A percentile compares a stretch with the other conserved stretches of the same genome.
phyloP scores from a whole-genome alignment of 2,888 invertebrate species.

The Andrena trimmerana region DNA sequence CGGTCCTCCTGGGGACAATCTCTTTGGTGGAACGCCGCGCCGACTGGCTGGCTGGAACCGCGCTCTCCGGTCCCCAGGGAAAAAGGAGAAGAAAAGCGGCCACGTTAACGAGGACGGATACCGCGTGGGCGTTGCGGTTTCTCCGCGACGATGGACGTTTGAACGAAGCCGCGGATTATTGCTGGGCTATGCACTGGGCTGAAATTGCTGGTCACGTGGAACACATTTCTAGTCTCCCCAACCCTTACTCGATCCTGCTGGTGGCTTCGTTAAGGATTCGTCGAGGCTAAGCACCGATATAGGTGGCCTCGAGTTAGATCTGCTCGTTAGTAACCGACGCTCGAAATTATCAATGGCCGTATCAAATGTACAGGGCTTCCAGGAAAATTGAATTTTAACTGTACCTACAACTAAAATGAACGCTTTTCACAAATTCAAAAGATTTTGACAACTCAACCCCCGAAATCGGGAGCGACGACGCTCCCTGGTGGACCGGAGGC shows the following conservation, averaged over 20 bases:
- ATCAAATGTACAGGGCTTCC: too few species aligned
- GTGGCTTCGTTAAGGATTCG: too few species aligned
- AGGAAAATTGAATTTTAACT: too few species aligned
- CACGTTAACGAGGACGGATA: slow-evolving; percentile 34
- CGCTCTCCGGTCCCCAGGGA: slow-evolving; percentile 16
- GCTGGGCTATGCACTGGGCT: too few species aligned
- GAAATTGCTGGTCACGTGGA: not conserved
- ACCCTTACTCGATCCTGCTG: too few species aligned
- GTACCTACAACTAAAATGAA: too few species aligned
- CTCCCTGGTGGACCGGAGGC: not conserved
- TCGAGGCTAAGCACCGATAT: too few species aligned
- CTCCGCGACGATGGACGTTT: slow-evolving; percentile 26
- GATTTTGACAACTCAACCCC: not conserved
- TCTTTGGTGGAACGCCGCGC: slow-evolving; percentile 37
- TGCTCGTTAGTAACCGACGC: too few species aligned
- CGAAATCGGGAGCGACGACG: not conserved
- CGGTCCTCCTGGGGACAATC: slow-evolving; percentile 52
- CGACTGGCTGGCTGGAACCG: slow-evolving; percentile 5
- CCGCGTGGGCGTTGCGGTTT: slow-evolving; percentile 59
- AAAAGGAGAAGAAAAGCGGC: slow-evolving; percentile 18
- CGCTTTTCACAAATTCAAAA: too few species aligned
- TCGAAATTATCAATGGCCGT: too few species aligned
- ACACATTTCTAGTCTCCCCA: too few species aligned
- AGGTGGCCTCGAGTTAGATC: too few species aligned
- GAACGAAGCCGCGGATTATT: not conserved